Evolutionary conservation across 2,113 vertebrate species (phyloP), one percentile per base, ranked within the genome.

Genomic region (Ochotona princeps): DNA sequence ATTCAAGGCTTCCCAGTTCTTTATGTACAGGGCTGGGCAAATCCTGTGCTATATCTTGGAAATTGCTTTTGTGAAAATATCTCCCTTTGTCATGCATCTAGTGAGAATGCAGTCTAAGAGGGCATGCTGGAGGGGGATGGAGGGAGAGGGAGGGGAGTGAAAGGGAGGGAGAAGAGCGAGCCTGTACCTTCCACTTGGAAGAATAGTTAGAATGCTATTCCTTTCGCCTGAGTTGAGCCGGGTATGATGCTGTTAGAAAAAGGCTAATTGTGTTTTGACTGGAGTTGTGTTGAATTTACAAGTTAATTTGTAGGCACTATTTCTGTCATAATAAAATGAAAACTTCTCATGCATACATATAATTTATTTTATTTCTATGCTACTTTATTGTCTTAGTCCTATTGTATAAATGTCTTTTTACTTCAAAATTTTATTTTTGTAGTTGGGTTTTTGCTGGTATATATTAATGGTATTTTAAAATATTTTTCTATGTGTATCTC

Each of bases 321-420:
- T 94, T 51, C 32, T 69, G 18, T 92, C 49, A 85, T 12, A 82
- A 54, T 92, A 83, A 95, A 94, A 83, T 51, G 44, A 76, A 84
- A 25, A 61, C 51, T 90, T 87, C 21, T 35, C 25, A 60, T 54
- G 28, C 35, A 30, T 80, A n/a, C 88, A 92, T 93, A 76, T 91
- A 49, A 26, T 44, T 44, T 88, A 30, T 90, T 57, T 81, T 10
- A 78, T 87, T 94, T 91, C 86, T 87, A 72, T 60, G 87, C 35
- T 81, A 67, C 12, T 69, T 74, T n/a, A 47, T 47, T 49, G 63
- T 89, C 93, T 87, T 93, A 7, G 54, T 94, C 18, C 26, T 67
- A 9, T 85, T 74, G 10, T 63, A 57, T 70, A 84, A 76, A 86
- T 6, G 86, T 38, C 61, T 89, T 91, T 86, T 94, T 61, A 74